phyloP scores from a whole-genome alignment of 1,140 invertebrate genomes.

The Neuroterus valhalla region DNA sequence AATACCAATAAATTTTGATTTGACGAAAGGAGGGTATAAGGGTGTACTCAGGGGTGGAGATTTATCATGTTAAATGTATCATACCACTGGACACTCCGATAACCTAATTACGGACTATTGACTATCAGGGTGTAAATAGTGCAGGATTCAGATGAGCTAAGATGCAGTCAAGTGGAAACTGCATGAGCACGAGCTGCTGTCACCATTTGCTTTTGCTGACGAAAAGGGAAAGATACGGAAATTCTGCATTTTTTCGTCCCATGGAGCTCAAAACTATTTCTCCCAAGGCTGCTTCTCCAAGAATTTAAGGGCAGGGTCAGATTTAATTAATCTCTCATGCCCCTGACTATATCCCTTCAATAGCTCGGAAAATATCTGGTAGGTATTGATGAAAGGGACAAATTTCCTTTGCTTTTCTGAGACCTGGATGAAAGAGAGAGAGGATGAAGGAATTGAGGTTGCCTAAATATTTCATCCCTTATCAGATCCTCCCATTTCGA shows the following conservation, averaged over 20 bases:
- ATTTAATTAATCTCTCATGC: too few relatives aligned
- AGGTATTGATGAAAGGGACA: too few relatives aligned
- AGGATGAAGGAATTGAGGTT: too few relatives aligned
- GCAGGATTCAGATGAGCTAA: slow-evolving; percentile 11
- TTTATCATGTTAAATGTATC: slow-evolving; percentile 19
- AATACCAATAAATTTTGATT: too few relatives aligned
- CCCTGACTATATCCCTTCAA: too few relatives aligned
- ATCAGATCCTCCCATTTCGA: too few relatives aligned
- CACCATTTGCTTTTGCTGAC: not conserved
- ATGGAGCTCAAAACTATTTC: not conserved
- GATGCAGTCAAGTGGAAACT: not conserved
- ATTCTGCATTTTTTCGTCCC: not conserved
- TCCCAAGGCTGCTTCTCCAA: not conserved
- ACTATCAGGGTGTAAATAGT: slow-evolving; percentile 30
- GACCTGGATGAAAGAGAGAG: too few relatives aligned
- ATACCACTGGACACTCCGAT: not conserved
- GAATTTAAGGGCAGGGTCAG: too few relatives aligned
- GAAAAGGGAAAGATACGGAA: not conserved
- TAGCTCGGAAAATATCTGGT: too few relatives aligned
- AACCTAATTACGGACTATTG: slow-evolving; percentile 30
- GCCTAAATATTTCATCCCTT: too few relatives aligned
- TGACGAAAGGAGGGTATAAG: too few relatives aligned
- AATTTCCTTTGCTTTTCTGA: too few relatives aligned
- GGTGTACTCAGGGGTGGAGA: not conserved
- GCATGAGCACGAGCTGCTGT: not conserved